Evolutionary conservation across 2,888 invertebrate species (phyloP).

Genomic region (Parelbella ahira): DNA sequence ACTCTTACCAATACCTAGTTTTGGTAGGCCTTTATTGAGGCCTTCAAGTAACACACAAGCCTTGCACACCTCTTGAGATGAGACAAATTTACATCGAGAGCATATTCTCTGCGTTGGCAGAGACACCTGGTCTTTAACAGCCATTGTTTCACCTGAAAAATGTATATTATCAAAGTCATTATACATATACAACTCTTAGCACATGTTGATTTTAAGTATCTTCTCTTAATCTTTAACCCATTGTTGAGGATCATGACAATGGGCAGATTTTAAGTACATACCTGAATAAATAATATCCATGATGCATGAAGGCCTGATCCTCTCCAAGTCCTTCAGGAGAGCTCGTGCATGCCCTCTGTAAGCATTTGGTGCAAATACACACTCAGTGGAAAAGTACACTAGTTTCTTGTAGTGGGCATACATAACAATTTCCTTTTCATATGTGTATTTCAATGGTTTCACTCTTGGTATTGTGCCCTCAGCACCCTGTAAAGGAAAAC

Average conservation of each 20-base stretch:
- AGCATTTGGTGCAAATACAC: conserved; percentile 98
- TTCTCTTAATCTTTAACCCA: too few species aligned
- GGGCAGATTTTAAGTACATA: too few species aligned
- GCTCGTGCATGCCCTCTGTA: conserved; percentile 95
- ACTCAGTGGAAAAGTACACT: conserved; percentile 99
- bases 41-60: conserved; percentile 98
- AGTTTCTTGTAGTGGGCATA: conserved; percentile 98
- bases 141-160: conserved; percentile 89
- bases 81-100: conserved; percentile 92
- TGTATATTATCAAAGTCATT: too few species aligned
- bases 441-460: conserved; percentile 97
- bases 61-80: conserved; percentile 97
- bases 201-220: too few species aligned
- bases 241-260: too few species aligned
- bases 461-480: conserved; percentile 94
- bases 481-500: conserved; percentile 77
- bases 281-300: conserved; percentile 96
- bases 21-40: conserved; percentile 94
- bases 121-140: conserved; percentile 89
- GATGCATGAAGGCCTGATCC: conserved; percentile 93
- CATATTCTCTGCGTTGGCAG: conserved; percentile 91
- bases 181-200: too few species aligned
- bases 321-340: conserved; percentile 96
- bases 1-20: conserved; percentile 93
- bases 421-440: conserved; percentile 99